Conservation (phyloP, 2,113 vertebrate genomes). For the Notarius quadriscutis region DNA sequence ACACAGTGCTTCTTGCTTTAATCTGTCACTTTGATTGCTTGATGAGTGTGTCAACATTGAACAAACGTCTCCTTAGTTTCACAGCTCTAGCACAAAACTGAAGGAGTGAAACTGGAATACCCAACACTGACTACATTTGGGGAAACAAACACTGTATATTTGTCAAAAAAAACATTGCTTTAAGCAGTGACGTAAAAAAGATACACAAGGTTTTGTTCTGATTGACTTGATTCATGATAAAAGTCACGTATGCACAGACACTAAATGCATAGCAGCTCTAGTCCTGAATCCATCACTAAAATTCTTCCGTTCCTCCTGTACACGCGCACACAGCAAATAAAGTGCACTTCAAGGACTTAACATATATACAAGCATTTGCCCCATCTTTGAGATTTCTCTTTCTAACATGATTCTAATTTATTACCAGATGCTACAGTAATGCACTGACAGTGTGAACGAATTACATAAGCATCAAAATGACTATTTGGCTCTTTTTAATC, state of each 20-base stretch:
- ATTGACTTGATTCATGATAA: background rate
- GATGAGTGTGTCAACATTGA: background rate
- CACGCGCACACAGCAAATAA: constrained; percentile 3
- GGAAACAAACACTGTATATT: background rate
- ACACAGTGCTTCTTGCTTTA: background rate
- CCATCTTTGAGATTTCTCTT: background rate
- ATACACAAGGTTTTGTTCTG: background rate
- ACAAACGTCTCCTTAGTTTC: background rate
- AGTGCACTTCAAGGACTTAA: constrained; percentile 1
- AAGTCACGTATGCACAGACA: background rate
- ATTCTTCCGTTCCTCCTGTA: background rate
- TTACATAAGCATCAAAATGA: background rate
- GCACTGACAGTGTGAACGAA: background rate
- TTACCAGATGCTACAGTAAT: constrained; percentile 21
- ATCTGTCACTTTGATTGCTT: too few species aligned
- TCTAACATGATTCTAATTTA: background rate
- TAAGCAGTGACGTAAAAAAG: background rate
- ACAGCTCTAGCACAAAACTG: background rate
- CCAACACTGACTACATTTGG: background rate
- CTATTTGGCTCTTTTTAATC: background rate
- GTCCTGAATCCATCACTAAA: constrained; percentile 1
- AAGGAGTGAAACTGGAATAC: background rate
- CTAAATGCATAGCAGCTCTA: constrained; percentile 18
- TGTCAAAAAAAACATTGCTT: background rate
- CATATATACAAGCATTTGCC: constrained; percentile 8